These are phyloP conservation scores for Neodon shergylaensis DNA, from an alignment of 2,113 vertebrate species.

Conservation along the genomic window DNA sequence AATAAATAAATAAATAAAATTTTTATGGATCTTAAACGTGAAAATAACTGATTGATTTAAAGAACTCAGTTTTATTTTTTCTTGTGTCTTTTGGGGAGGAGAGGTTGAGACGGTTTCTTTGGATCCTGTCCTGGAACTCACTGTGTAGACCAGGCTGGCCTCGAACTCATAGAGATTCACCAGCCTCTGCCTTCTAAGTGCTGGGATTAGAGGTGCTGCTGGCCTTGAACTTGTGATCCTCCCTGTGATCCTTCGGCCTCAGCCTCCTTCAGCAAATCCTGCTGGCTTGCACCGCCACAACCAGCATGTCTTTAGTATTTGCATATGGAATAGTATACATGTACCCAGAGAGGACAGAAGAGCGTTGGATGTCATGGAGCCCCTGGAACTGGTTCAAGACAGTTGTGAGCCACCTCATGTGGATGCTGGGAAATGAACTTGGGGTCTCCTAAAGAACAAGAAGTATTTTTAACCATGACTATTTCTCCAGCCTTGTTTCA, in stretches of 20 bases:
- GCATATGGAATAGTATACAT: neutral
- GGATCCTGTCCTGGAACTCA: too few relatives aligned
- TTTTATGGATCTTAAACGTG: neutral
- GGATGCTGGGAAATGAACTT: neutral
- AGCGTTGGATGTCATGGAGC: neutral
- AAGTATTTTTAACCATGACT: neutral
- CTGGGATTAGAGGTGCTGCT: too few relatives aligned
- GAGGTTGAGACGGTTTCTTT: too few relatives aligned
- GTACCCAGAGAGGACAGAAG: neutral
- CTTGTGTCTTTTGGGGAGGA: too few relatives aligned
- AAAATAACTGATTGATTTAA: neutral
- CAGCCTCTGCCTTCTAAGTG: too few relatives aligned
- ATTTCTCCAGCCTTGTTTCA: neutral
- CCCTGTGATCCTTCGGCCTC: too few relatives aligned
- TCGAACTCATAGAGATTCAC: too few relatives aligned
- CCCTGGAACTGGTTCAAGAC: neutral
- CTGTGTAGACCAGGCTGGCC: too few relatives aligned
- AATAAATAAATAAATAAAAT: too few relatives aligned
- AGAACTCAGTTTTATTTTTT: neutral
- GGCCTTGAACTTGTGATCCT: too few relatives aligned
- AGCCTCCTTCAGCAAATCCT: too few relatives aligned
- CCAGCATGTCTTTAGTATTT: neutral
- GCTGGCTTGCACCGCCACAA: too few relatives aligned
- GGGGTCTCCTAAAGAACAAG: neutral
- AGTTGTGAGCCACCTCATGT: neutral